Conservation (phyloP, 1,140 invertebrate genomes). For the Scaptodrosophila lebanonensis region DNA sequence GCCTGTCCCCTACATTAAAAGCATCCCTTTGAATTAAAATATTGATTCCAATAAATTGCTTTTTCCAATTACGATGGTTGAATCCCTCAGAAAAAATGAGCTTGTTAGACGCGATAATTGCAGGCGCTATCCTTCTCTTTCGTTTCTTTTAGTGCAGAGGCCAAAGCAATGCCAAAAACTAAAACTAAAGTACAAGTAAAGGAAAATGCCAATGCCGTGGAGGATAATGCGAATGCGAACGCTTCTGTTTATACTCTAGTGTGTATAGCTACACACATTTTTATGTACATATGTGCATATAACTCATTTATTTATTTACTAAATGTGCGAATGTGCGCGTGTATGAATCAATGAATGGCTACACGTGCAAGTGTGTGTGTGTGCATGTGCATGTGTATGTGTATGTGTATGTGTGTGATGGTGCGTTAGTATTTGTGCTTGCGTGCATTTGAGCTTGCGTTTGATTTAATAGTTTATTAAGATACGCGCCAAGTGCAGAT, state of each 20-base stretch:
- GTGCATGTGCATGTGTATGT: slow-evolving; percentile 11
- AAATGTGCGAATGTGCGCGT: slow-evolving; percentile 19
- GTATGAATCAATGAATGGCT: not conserved
- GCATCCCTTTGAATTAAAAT: too few species aligned
- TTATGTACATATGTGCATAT: slow-evolving; percentile 61
- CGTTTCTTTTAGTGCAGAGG: too few species aligned
- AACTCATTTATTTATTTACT: slow-evolving; percentile 74
- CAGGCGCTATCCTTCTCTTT: too few species aligned
- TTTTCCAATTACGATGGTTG: too few species aligned
- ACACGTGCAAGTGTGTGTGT: slow-evolving; percentile 10
- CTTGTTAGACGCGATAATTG: too few species aligned
- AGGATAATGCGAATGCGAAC: slow-evolving; percentile 41
- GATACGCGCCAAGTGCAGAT: slow-evolving; percentile 72
- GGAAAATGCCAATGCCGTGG: slow-evolving; percentile 39
- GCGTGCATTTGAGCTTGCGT: slow-evolving; percentile 73
- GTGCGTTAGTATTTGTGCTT: slow-evolving; percentile 14
- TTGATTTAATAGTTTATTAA: slow-evolving; percentile 75
- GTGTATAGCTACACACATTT: too few species aligned
- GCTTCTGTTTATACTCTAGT: too few species aligned
- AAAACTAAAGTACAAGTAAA: slow-evolving; percentile 26
- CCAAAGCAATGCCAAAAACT: slow-evolving; percentile 41
- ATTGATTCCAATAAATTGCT: too few species aligned
- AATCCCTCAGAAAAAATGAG: too few species aligned
- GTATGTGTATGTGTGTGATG: not conserved
- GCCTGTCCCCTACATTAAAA: too few species aligned